Percentiles rank a stretch among this genome's conserved stretches.
Evolutionary conservation across 2,113 vertebrate species (phyloP).

Genomic region (Tragulus kanchil): DNA sequence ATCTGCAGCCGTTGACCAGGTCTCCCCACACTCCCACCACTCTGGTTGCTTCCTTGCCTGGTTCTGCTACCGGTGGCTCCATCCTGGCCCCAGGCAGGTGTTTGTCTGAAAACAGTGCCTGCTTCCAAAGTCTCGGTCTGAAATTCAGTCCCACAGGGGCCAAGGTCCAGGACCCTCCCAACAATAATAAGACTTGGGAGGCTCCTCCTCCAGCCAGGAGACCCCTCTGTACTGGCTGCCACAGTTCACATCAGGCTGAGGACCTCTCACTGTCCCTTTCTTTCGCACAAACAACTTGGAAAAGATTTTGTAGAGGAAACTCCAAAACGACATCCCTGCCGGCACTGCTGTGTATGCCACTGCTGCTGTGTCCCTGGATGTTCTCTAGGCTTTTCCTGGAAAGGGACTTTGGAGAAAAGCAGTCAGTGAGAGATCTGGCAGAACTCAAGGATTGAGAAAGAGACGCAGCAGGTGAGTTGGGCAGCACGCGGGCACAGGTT

Average conservation of each 20-base stretch:
- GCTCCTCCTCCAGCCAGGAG: constrained; percentile 4
- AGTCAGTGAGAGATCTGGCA: not conserved
- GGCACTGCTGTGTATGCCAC: not conserved
- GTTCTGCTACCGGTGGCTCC: not conserved
- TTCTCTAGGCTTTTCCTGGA: not conserved
- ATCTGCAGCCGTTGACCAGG: not conserved
- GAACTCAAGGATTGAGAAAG: not conserved
- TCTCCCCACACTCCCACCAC: accelerated
- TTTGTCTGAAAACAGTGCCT: not conserved
- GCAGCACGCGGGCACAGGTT: accelerated
- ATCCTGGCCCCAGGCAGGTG: not conserved
- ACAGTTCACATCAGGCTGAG: not conserved
- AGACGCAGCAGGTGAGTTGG: not conserved
- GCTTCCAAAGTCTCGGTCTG: not conserved
- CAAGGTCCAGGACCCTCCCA: not conserved
- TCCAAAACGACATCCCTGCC: not conserved
- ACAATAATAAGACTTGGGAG: not conserved
- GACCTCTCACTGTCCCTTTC: not conserved
- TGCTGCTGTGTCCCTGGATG: not conserved
- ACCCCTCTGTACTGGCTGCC: constrained; percentile 18
- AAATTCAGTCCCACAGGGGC: not conserved
- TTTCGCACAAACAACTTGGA: not conserved
- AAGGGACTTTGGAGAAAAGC: not conserved
- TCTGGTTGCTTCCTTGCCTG: not conserved
- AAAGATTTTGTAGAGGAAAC: constrained; percentile 1